These are phyloP conservation scores for Melanocharis versteri DNA, from an alignment of 2,113 vertebrate genomes.

Conservation along the genomic window DNA sequence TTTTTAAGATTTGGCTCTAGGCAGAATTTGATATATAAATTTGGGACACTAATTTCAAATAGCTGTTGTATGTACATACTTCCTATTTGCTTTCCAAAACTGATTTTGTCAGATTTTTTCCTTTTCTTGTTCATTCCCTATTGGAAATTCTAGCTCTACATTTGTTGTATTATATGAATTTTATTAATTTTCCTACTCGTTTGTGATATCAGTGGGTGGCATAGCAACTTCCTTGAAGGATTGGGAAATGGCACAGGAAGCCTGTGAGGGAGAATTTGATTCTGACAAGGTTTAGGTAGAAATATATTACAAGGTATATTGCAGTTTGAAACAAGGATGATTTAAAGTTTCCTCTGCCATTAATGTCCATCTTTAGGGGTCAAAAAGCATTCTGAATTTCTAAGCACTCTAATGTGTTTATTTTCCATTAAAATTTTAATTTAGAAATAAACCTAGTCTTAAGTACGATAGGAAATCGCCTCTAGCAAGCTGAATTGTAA, in stretches of 20 bases:
- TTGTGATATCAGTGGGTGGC: background rate
- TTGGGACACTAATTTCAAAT: background rate
- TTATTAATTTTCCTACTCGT: background rate
- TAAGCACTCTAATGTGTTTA: constrained; percentile 2
- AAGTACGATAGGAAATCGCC: constrained; percentile 8
- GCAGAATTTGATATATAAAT: background rate
- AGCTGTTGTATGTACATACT: background rate
- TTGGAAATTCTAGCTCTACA: background rate
- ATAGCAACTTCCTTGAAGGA: background rate
- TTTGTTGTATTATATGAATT: background rate
- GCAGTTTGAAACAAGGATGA: background rate
- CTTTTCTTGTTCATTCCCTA: background rate
- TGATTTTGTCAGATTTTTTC: background rate
- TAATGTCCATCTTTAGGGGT: constrained; percentile 31
- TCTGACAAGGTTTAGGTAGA: background rate
- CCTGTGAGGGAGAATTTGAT: background rate
- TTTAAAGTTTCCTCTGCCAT: constrained; percentile 33
- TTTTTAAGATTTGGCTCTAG: background rate
- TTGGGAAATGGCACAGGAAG: background rate
- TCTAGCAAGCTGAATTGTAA: constrained; percentile 49
- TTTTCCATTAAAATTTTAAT: constrained; percentile 32
- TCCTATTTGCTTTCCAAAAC: background rate
- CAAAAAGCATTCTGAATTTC: constrained; percentile 48
- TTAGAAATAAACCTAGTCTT: constrained; percentile 57
- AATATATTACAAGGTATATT: background rate